Evolutionary conservation across 2,888 invertebrate genomes (phyloP), one percentile per base, ranked within the genome.

Genomic region (Eupithecia insigniata): DNA sequence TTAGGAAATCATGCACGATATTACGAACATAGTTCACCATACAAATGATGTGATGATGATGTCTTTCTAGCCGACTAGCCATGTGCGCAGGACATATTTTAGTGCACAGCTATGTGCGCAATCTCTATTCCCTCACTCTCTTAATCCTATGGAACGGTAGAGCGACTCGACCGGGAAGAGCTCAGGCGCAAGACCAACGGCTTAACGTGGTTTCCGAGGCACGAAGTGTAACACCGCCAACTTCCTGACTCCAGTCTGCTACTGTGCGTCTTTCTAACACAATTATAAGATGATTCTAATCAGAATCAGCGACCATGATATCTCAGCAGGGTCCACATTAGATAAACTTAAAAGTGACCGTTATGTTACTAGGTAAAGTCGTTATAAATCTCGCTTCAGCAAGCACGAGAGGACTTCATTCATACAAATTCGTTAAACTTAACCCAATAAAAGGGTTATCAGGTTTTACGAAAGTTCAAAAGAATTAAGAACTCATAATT

Each of bases 381-480:
- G 14, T 55, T 55, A 18, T n/a, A 28, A 18, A 28, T 10, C 30
- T 60, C 39, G 36, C 58, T 46, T 34, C 60, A 69, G 51, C 62
- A 32, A 51, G 36, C 16, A 26, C 5, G 4, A 55, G 7, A 26
- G 55, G 14, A 55, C 55, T 39, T 46, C 7, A 46, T 64, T 64
- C 62, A 67, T 55, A 51, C 16, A 67, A 71, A 55, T 64, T 62
- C 67, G 70, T 66, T 70, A 28, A 43, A 66, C 61, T 34, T 22
- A 66, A 46, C 18, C 1, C 1, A 30, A n/a, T 51, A 51, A 51
- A 43, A 55, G 34, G 34, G 32, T 34, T 18, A 65, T n/a, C 58
- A 32, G 43, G 32, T 66, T 39, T 18, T 22, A 66, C 28, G 43
- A 39, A 65, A 60, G 26, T 66, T 66, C 32, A 22, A 70, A 60